Evolutionary conservation across 2,888 invertebrate genomes (phyloP), one percentile per base, ranked within the genome.

Genomic region (Sinopyrophorus schimmeli): DNA sequence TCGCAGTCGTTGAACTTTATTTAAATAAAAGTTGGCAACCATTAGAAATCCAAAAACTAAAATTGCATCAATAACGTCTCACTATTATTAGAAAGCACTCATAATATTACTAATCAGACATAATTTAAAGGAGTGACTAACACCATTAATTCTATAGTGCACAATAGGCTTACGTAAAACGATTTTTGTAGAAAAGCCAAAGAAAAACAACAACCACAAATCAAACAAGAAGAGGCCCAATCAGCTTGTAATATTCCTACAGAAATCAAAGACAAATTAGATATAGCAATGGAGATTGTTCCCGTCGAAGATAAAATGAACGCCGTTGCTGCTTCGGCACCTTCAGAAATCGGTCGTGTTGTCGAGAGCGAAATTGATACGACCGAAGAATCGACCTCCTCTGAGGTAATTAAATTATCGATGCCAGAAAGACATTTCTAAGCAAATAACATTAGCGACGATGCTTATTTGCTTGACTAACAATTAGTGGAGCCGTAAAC

Each of bases 301-400:
- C 50, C 50, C 5, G 50, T 50, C n/a, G 50, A 50, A 21, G 44
- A 50, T 11, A 44, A 40, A 41, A 39, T 50, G 40, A 46, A 44
- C 10, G 21, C 18, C 9, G 50, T 50, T 2, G 50, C 46, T 2
- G 27, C 30, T 6, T 9, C 32, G 3, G 50, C 50, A 1, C 50
- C 50, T 5, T 10, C 50, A 12, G 44, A 40, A 20, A 51, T 51
- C 12, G 51, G 51, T 15, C 40, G 27, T 14, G 51, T 51, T 6
- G 9, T 35, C 9, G 51, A 51, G 18, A 51, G 51, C 17, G 70
- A 71, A 55, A 59, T 63, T 7, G 71, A 73, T 57, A 59, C 63
- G 26, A 63, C 63, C 18, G 69, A 69, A 54, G 69, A 71, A 61
- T 70, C 71, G 7, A 71, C 70, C 15, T 54, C 71, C 7, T 65